A percentile compares a stretch with the other conserved stretches of the same genome.
Conservation (phyloP, 2,113 vertebrate species). For the Panthera tigris region DNA sequence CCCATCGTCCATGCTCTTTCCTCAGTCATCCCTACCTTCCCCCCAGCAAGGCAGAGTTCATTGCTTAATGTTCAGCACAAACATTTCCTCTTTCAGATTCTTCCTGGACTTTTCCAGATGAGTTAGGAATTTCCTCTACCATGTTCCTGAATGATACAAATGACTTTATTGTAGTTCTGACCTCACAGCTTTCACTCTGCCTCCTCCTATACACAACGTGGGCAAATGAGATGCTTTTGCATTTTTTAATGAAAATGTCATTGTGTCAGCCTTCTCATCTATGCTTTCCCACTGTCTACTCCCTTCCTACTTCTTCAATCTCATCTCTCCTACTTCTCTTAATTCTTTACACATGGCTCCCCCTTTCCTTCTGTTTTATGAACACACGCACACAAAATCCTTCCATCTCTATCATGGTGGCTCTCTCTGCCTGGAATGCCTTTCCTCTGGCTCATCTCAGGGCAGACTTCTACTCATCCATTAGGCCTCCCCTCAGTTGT, state of each 20-base stretch:
- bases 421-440: neutral
- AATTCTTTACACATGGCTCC: neutral
- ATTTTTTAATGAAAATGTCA: neutral
- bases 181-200: neutral
- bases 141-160: neutral
- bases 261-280: neutral
- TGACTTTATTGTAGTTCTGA: neutral
- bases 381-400: neutral
- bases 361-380: neutral
- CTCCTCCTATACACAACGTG: neutral
- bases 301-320: neutral
- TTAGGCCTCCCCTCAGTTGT: neutral
- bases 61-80: neutral
- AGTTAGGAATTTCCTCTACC: neutral
- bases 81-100: no score
- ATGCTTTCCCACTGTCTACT: neutral
- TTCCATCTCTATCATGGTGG: neutral
- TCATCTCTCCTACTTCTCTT: neutral
- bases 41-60: neutral
- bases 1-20: accelerated
- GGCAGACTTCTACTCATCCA: neutral
- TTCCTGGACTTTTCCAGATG: neutral
- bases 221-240: neutral
- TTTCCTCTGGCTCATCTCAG: neutral
- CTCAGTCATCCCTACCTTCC: neutral